A percentile compares a stretch with the other conserved stretches of the same genome.
These are phyloP conservation scores for Agrotis puta DNA, from an alignment of 2,888 invertebrate species.

Conservation along the genomic window DNA sequence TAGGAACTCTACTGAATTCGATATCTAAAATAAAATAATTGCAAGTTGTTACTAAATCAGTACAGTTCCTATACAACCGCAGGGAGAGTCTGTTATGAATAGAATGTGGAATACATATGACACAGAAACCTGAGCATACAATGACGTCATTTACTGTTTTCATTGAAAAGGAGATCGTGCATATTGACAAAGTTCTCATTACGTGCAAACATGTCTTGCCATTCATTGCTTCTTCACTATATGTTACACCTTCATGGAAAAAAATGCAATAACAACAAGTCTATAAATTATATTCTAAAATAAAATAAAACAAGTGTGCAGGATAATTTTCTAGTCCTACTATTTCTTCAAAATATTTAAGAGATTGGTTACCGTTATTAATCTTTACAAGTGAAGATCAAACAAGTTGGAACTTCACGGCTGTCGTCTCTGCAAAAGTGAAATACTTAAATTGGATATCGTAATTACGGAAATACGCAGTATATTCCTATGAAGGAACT, in stretches of 20 bases:
- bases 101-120: constrained; percentile 2
- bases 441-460: not conserved
- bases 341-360: constrained; percentile 12
- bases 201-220: constrained; percentile 16
- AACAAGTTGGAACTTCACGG: not conserved
- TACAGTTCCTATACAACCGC: constrained; percentile 29
- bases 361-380: not conserved
- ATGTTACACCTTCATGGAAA: constrained; percentile 18
- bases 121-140: constrained; percentile 11
- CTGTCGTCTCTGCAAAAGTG: not conserved
- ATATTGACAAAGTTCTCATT: constrained; percentile 14
- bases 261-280: constrained; percentile 47
- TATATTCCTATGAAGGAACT: not conserved
- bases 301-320: constrained; percentile 35
- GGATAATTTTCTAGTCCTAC: constrained; percentile 12
- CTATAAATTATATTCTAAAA: constrained; percentile 36
- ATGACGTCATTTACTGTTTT: constrained; percentile 18
- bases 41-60: constrained; percentile 8
- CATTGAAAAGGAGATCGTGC: constrained; percentile 24
- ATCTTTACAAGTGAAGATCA: not conserved
- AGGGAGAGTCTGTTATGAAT: constrained; percentile 1
- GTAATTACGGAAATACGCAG: not conserved
- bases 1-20: constrained; percentile 39
- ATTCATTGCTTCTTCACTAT: constrained; percentile 1
- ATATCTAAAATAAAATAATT: constrained; percentile 30